Base-by-base conservation (phyloP, 1,140 invertebrate species). In the Zaprionus ornatus region DNA sequence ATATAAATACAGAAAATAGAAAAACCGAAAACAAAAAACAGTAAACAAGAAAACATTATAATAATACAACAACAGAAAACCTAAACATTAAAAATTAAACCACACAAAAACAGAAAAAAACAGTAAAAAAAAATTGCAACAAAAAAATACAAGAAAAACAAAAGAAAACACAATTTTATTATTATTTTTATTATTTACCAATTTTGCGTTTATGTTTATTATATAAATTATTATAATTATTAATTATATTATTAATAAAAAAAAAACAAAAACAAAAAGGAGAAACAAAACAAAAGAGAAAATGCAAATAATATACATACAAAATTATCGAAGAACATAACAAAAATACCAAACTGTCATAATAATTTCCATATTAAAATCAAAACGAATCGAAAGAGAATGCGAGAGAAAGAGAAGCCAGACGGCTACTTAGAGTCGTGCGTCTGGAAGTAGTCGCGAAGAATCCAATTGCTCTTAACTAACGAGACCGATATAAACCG, bases 221-320 rank as follows among this genome's bases (percentile, higher is more conserved):
- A 90, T 90, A 90, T 90, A 90, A 90, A 90, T 90, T 90, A 88
- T 88, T 88, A 88, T 88, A 88, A 88, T 88, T 88, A 87, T 88
- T 88, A 90, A 90, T 90, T 90, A 90, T 90, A 90, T 85, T 90
- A 86, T 86, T 85, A 90, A 84, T 90, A 88, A 88, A 87, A 86
- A 81, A 75, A 76, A 83, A 79, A 63, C 2, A 42, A 17, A 42
- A 72, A 65, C 17, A 71, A 65, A 73, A 78, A 68, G 32, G 48
- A 71, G 40, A 70, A 64, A 71, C 59, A 64, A 65, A 67, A 74
- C 37, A 42, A 74, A 64, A 84, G 85, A 81, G 60, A 68, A 80
- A 86, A 69, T 74, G 72, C 81, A 90, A 84, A 57, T 72, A 77
- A 65, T 68, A 73, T 64, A 87, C 71, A 59, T 66, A 55, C 56